phyloP scores from a whole-genome alignment of 2,113 vertebrate genomes.

The Rattus rattus region DNA sequence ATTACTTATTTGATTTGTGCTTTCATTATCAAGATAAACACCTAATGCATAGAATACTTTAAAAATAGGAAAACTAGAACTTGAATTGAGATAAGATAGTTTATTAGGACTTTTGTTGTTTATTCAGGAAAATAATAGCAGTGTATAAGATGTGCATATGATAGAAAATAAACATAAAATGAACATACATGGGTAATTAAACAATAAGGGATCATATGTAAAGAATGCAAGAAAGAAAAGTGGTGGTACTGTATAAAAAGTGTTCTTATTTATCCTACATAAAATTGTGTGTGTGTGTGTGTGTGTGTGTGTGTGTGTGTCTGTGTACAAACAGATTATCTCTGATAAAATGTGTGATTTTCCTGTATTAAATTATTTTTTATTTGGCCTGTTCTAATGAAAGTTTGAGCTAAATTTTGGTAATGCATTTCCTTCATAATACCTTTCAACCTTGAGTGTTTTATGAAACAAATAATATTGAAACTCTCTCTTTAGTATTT shows the following conservation, averaged over 20 bases:
- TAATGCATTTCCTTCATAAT: constrained; percentile 7
- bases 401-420: background rate
- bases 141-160: background rate
- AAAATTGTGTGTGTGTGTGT: no score
- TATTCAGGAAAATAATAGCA: constrained; percentile 42
- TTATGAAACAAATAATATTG: background rate
- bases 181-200: background rate
- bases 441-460: background rate
- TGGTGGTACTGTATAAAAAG: background rate
- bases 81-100: background rate
- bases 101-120: background rate
- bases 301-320: no score
- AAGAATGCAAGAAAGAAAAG: background rate
- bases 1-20: constrained; percentile 81
- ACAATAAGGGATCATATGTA: background rate
- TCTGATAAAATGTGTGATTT: background rate
- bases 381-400: background rate
- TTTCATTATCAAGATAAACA: constrained; percentile 69
- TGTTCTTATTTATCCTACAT: background rate
- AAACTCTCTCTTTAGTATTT: constrained; percentile 22
- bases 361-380: background rate
- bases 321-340: background rate
- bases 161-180: background rate
- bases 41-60: background rate
- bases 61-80: constrained; percentile 17